Evolutionary conservation across 1,140 invertebrate genomes (phyloP).

Genomic region (Meloidogyne hapla): DNA sequence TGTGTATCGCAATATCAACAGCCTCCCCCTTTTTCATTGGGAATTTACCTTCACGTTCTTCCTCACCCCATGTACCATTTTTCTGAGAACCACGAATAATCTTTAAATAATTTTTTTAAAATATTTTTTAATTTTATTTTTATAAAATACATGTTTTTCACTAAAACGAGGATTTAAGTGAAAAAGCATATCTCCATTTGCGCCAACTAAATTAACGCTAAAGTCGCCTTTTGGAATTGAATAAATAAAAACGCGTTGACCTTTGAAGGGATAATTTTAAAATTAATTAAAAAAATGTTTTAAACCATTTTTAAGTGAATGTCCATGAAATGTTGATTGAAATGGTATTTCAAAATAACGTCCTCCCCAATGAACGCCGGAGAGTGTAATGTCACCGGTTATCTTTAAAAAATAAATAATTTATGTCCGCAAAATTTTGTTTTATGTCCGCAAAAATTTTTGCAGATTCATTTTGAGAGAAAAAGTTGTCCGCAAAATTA

Average conservation of each 20-base stretch:
- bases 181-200: constrained; percentile 54
- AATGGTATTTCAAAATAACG: constrained; percentile 40
- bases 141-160: constrained; percentile 48
- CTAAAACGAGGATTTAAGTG: constrained; percentile 61
- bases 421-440: not conserved
- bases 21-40: constrained; percentile 60
- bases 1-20: constrained; percentile 58
- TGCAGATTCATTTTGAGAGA: not conserved
- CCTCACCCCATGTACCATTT: constrained; percentile 52
- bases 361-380: constrained; percentile 58
- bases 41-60: constrained; percentile 59
- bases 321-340: constrained; percentile 27
- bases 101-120: no score
- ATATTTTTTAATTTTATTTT: not conserved
- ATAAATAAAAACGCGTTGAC: constrained; percentile 55
- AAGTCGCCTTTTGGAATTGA: constrained; percentile 63
- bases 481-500: not conserved
- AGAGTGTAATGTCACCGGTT: constrained; percentile 48
- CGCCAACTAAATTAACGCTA: constrained; percentile 50
- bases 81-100: constrained; percentile 55
- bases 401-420: constrained; percentile 31
- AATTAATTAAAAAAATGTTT: not conserved
- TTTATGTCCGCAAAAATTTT: no score
- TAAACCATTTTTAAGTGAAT: constrained; percentile 20
- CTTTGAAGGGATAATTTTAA: constrained; percentile 21